Conservation (phyloP, 2,113 vertebrate species). For the Polypterus senegalus region DNA sequence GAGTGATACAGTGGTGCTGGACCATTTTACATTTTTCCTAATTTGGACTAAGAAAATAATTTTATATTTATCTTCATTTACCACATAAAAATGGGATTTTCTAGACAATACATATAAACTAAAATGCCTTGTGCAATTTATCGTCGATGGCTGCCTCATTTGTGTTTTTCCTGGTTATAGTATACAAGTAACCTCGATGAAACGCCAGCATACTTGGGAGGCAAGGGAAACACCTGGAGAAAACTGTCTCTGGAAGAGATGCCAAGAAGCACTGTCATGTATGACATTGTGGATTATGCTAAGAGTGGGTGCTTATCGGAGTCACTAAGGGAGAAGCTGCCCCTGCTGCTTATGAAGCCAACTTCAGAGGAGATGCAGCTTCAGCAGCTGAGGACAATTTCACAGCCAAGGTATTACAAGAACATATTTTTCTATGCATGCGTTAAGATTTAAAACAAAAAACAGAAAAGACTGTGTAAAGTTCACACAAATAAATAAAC, state of each 20-base stretch:
- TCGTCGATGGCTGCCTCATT: background rate
- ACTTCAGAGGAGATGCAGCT: constrained; percentile 27
- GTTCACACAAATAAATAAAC: too few relatives aligned
- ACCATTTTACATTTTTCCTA: too few relatives aligned
- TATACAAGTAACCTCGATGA: constrained; percentile 40
- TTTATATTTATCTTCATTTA: background rate
- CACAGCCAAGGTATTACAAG: constrained; percentile 33
- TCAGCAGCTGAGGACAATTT: constrained; percentile 25
- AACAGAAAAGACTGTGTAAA: too few relatives aligned
- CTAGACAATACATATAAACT: background rate
- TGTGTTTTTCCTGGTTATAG: constrained; percentile 14
- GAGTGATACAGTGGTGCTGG: too few relatives aligned
- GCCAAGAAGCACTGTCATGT: constrained; percentile 31
- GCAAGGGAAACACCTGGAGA: constrained; percentile 46
- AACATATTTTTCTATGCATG: background rate
- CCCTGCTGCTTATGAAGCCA: constrained; percentile 34
- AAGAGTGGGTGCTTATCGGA: constrained; percentile 29
- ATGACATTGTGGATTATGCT: constrained; percentile 36
- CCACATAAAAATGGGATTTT: background rate
- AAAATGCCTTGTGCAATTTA: background rate
- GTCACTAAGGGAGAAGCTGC: constrained; percentile 30
- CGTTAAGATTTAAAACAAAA: background rate
- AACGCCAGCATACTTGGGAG: constrained; percentile 35
- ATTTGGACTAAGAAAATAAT: background rate
- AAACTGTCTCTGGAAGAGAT: constrained; percentile 36